Conservation (phyloP, 2,888 invertebrate species). For the Drosophila niveifrons region DNA sequence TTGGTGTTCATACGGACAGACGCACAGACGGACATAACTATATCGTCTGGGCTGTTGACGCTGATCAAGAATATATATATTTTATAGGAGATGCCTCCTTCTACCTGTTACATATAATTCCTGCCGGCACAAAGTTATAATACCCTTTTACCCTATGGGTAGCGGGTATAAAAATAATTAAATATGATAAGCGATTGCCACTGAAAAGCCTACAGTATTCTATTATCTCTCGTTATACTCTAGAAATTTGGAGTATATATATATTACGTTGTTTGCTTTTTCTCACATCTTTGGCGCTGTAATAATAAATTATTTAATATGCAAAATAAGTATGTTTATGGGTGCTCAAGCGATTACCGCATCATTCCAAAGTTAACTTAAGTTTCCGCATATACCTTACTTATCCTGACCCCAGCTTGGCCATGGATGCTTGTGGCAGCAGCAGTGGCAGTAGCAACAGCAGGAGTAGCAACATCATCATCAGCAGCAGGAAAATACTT, state of each 20-base stretch:
- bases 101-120: too few species aligned
- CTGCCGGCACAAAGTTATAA: too few species aligned
- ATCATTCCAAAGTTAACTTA: slow-evolving; percentile 29
- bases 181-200: slow-evolving; percentile 11
- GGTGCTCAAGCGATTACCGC: slow-evolving; percentile 40
- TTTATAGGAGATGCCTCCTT: too few species aligned
- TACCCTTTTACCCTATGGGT: too few species aligned
- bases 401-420: slow-evolving; percentile 16
- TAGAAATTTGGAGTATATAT: background rate
- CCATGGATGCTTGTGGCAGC: slow-evolving; percentile 23
- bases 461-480: slow-evolving; percentile 6
- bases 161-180: slow-evolving; percentile 13
- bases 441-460: background rate
- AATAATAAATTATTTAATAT: slow-evolving; percentile 2
- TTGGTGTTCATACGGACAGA: too few species aligned
- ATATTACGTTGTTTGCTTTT: too few species aligned
- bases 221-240: slow-evolving; percentile 1
- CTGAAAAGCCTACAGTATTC: background rate
- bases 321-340: slow-evolving; percentile 4
- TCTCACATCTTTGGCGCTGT: too few species aligned
- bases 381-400: slow-evolving; percentile 16
- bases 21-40: too few species aligned
- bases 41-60: too few species aligned
- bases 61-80: too few species aligned
- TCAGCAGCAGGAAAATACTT: slow-evolving; percentile 22